These are phyloP conservation scores for Drosophila ficusphila DNA, from an alignment of 1,140 invertebrate species.

Conservation along the genomic window DNA sequence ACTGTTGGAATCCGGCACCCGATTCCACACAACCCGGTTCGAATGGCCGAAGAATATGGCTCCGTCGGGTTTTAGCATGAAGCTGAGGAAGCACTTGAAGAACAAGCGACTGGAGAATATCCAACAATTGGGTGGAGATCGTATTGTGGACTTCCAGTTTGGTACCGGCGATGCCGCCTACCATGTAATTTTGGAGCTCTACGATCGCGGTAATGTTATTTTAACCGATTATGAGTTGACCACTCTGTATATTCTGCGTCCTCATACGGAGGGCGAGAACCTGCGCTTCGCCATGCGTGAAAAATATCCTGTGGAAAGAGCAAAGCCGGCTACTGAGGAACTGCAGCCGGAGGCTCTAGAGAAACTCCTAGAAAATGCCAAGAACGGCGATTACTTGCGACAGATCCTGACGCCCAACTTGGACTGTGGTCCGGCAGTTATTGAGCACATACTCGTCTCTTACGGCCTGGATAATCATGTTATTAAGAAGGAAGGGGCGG, in stretches of 20 bases:
- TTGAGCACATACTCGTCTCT: slow-evolving; percentile 94
- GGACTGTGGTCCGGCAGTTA: slow-evolving; percentile 94
- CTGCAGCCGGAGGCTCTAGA: slow-evolving; percentile 75
- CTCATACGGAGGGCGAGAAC: slow-evolving; percentile 96
- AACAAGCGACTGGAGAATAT: slow-evolving; percentile 96
- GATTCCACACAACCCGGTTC: slow-evolving; percentile 97
- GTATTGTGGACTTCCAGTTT: slow-evolving; percentile 97
- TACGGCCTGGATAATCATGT: slow-evolving; percentile 88
- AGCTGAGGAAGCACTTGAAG: slow-evolving; percentile 98
- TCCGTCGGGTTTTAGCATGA: slow-evolving; percentile 99
- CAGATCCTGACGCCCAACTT: slow-evolving; percentile 93
- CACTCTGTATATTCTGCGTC: slow-evolving; percentile 96
- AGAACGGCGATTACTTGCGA: slow-evolving; percentile 91
- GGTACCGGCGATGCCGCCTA: slow-evolving; percentile 97
- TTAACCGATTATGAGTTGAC: slow-evolving; percentile 96
- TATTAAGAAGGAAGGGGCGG: slow-evolving; percentile 38
- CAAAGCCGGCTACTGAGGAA: slow-evolving; percentile 86
- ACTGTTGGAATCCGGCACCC: slow-evolving; percentile 96
- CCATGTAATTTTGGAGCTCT: slow-evolving; percentile 98
- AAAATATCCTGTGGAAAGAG: slow-evolving; percentile 93
- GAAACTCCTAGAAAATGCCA: slow-evolving; percentile 88
- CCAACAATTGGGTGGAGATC: slow-evolving; percentile 93
- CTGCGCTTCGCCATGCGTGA: slow-evolving; percentile 96
- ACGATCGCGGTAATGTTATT: slow-evolving; percentile 98
- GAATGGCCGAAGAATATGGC: slow-evolving; percentile 99